A percentile compares a stretch with the other conserved stretches of the same genome.
Evolutionary conservation across 2,888 invertebrate genomes (phyloP).

Genomic region (Hetaerina titia): DNA sequence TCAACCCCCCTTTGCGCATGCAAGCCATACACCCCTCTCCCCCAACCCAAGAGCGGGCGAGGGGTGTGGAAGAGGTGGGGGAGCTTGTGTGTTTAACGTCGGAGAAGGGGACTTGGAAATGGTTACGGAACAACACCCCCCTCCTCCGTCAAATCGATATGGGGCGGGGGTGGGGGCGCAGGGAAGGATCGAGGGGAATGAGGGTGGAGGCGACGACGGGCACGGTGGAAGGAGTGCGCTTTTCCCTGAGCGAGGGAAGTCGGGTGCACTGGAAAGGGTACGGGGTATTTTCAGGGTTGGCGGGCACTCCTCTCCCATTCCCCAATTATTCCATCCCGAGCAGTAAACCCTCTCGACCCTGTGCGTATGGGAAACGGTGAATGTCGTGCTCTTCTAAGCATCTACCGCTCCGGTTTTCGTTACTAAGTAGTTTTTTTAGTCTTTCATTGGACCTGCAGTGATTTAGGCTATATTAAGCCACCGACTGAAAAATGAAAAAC

Average conservation of each 20-base stretch:
- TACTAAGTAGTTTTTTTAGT: not conserved
- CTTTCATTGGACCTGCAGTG: not conserved
- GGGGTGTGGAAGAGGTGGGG: not conserved
- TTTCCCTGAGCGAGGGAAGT: not conserved
- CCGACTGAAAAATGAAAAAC: not conserved
- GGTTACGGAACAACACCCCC: conserved; percentile 10
- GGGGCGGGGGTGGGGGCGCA: not conserved
- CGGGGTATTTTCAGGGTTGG: not conserved
- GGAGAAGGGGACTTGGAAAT: not conserved
- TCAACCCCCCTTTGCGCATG: not conserved
- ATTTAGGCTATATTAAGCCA: not conserved
- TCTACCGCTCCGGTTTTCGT: not conserved
- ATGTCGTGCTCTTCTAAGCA: not conserved
- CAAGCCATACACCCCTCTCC: too few relatives aligned
- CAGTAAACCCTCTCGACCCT: not conserved
- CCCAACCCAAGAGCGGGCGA: not conserved
- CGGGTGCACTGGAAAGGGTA: not conserved
- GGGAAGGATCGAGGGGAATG: not conserved
- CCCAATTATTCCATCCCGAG: not conserved
- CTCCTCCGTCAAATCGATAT: not conserved
- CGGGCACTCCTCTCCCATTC: not conserved
- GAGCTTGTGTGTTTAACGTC: not conserved
- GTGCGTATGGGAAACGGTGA: not conserved
- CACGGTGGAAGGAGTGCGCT: not conserved
- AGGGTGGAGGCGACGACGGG: not conserved